Base-by-base conservation (phyloP, 2,888 invertebrate species). In the Drosophila stalkeri region DNA sequence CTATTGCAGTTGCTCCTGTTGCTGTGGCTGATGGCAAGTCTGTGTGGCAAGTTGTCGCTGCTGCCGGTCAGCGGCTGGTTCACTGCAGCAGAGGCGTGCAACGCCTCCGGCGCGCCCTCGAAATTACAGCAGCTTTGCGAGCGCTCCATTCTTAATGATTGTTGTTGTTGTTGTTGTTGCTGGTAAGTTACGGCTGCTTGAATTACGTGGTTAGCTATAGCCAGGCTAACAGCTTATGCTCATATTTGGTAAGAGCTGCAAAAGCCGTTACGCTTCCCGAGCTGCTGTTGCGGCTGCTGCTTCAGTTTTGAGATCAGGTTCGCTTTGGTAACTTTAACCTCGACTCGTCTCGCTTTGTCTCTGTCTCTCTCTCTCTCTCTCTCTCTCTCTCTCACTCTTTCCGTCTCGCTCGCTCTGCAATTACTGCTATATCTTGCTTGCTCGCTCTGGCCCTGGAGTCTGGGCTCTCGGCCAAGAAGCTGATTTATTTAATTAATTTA, bases 51-150 rank as follows among this genome's bases (percentile, higher is more conserved):
- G 57, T 88, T 82, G 57, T 90, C 89, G 46, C 75, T 88, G 75
- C 86, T 86, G 49, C 85, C 77, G 33, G 80, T 72, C 41, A 68
- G 71, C 31, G 61, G 52, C 69, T 67, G 67, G 49, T 55, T 49
- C 59, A 27, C 41, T 9, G 12, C 37, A 35, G 27, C 41, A 20
- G 4, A 7, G 8, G 27, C 65, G 3, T 9, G 69, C 20, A 54
- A 14, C 16, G 47, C 52, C 49, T 35, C 54, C 1, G 33, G 14
- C 11, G 57, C 18, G 7, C 74, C 88, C 61, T 64, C 83, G 43
- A 87, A 87, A 57, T 88, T 88, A 63, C 86, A 78, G 73, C 86
- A 87, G 52, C 86, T 87, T n/a, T 78, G 82, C 41, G 86, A 90
- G 11, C 86, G 90, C 37, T 87, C 86, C 86, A 87, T 86, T 41